phyloP scores from a whole-genome alignment of 2,113 vertebrate species.

The Oncorhynchus nerka region DNA sequence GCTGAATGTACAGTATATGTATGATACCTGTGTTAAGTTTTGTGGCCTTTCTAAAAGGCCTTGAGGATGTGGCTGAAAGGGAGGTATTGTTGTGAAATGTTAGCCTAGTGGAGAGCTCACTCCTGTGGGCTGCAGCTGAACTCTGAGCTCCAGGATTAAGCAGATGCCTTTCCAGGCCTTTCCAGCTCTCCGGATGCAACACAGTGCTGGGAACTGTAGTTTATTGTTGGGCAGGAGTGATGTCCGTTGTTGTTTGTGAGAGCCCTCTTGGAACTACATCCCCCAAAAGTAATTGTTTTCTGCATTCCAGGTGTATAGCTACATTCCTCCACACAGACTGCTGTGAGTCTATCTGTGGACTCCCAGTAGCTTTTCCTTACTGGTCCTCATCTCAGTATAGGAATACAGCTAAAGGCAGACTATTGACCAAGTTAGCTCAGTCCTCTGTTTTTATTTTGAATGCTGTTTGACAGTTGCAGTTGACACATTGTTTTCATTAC shows the following conservation, averaged over 20 bases:
- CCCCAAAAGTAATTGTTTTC: constrained; percentile 53
- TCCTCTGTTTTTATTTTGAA: not conserved
- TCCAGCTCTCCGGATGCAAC: constrained; percentile 67
- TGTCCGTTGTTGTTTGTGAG: constrained; percentile 64
- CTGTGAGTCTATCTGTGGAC: constrained; percentile 12
- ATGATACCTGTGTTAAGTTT: constrained; percentile 32
- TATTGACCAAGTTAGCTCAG: not conserved
- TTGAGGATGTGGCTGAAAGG: constrained; percentile 23
- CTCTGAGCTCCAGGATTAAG: constrained; percentile 75
- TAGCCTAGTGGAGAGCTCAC: constrained; percentile 53
- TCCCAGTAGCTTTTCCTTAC: constrained; percentile 7
- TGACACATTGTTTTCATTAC: no score
- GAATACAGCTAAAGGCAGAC: constrained; percentile 27
- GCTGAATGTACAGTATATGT: constrained; percentile 18
- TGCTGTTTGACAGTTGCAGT: no score
- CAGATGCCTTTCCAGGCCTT: constrained; percentile 74
- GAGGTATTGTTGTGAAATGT: constrained; percentile 57
- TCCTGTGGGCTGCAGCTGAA: constrained; percentile 68
- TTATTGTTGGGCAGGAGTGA: constrained; percentile 67
- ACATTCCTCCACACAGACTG: constrained; percentile 59
- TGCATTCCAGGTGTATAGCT: constrained; percentile 52
- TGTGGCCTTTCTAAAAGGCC: constrained; percentile 1
- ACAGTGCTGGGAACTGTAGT: constrained; percentile 72
- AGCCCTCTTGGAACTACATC: constrained; percentile 56
- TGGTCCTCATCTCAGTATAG: constrained; percentile 14